Evolutionary conservation across 2,888 invertebrate species (phyloP).

Genomic region (Leucozona laternaria): DNA sequence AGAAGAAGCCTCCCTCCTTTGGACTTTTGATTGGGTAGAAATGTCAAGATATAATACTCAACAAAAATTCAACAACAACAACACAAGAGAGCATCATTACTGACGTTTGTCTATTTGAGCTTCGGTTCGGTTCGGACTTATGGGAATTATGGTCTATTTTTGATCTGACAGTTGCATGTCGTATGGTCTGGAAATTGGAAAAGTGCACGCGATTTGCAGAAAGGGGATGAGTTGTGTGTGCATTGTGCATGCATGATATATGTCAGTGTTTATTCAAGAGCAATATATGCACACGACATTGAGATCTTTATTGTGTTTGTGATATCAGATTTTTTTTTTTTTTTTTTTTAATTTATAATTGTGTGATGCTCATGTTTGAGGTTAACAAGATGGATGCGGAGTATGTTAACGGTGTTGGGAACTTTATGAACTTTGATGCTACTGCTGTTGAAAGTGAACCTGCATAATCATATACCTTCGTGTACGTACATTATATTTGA

Average conservation of each 20-base stretch:
- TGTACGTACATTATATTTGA: conserved; percentile 25
- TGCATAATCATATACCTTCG: conserved; percentile 1
- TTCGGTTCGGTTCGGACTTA: conserved; percentile 50
- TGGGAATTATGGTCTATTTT: conserved; percentile 69
- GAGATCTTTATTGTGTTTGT: conserved; percentile 70
- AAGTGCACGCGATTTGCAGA: conserved; percentile 72
- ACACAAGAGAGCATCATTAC: conserved; percentile 49
- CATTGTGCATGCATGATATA: conserved; percentile 28
- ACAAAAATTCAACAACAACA: neutral
- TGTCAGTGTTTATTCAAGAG: conserved; percentile 67
- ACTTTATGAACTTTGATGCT: conserved; percentile 44
- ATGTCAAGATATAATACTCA: conserved; percentile 9
- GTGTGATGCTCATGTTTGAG: conserved; percentile 70
- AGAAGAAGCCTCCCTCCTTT: conserved; percentile 37
- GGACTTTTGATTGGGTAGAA: conserved; percentile 10
- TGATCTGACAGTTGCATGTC: conserved; percentile 29
- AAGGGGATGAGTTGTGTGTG: conserved; percentile 23
- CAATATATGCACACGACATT: conserved; percentile 61
- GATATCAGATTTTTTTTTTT: conserved; percentile 56
- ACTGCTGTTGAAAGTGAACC: conserved; percentile 29
- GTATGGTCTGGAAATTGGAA: conserved; percentile 51
- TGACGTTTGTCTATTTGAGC: conserved; percentile 50
- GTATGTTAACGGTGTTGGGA: conserved; percentile 54
- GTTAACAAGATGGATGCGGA: conserved; percentile 58
- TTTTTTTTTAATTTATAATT: conserved; percentile 59